Base-by-base conservation (phyloP, 2,888 invertebrate genomes). In the Alloplasta piceator region DNA sequence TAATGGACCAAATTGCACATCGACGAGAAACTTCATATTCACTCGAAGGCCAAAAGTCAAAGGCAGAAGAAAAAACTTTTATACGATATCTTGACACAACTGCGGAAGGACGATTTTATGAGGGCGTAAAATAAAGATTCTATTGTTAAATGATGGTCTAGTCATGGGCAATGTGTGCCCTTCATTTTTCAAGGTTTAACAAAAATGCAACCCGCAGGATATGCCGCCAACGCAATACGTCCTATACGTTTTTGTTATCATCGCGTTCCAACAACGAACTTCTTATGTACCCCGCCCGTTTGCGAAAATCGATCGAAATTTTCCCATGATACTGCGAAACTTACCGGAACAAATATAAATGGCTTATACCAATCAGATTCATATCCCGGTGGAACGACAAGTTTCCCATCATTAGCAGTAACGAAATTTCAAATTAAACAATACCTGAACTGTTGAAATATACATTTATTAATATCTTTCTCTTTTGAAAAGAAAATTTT, bases 61-160 rank as follows among this genome's bases (percentile, higher is more conserved):
- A 26, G 26, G 43, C 36, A n/a, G 55, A 63, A 55, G 43, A 9
- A 61, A 73, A 73, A 72, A 73, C 55, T 73, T 55, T 43, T 41
- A 63, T 46, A 36, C 52, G 52, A 41, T 56, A 63, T 52, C 9
- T 43, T 10, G 39, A 60, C 10, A 10, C n/a, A 43, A 12, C n/a
- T 60, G 41, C n/a, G 63, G 26, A 7, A 52, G 9, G 9, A 41
- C 56, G 26, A 26, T 52, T 63, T 73, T 63, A 73, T 26, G 56
- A 26, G 71, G 50, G 38, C 71, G 14, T 71, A 71, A 61, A 71
- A 52, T 61, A 3, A 71, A 61, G 41, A 61, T 61, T 71, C 52
- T 50, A 61, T 39, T 61, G 50, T 71, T 50, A 61, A 61, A 39
- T 50, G 16, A n/a, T 39, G 39, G 10, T 41, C 1, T 39, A n/a